A percentile compares a stretch with the other conserved stretches of the same genome.
Evolutionary conservation across 2,797 vertebrate species (phyloP).

Genomic region (Denticeps clupeoides): DNA sequence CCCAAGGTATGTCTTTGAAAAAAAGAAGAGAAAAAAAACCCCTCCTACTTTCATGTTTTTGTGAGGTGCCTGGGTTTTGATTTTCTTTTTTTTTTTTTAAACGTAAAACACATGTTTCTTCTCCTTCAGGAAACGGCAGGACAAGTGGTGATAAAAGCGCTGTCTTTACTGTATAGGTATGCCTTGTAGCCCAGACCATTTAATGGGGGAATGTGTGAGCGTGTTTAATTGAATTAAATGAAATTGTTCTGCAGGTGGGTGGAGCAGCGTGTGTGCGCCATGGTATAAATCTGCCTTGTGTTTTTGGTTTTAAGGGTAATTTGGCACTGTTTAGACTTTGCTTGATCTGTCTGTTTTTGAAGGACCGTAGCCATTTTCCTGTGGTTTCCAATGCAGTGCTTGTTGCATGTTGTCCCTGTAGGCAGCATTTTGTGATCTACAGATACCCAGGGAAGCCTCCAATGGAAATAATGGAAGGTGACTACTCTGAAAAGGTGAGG

Average conservation of each 20-base stretch:
- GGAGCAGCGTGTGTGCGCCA: too few species aligned
- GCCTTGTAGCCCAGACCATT: conserved; percentile 11
- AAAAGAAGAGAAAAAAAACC: too few species aligned
- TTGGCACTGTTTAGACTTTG: too few species aligned
- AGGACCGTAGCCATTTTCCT: neutral
- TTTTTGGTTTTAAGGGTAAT: too few species aligned
- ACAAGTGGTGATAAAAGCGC: conserved; percentile 83
- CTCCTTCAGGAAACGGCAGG: conserved; percentile 78
- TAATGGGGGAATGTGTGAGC: too few species aligned
- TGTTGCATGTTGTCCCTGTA: conserved; percentile 33
- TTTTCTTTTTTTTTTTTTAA: conserved; percentile 11
- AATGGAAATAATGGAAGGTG: conserved; percentile 66
- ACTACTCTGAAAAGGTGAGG: conserved; percentile 72
- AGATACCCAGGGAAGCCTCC: conserved; percentile 81
- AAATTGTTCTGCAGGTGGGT: neutral
- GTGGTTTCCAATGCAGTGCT: neutral
- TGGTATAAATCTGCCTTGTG: too few species aligned
- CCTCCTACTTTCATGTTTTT: too few species aligned
- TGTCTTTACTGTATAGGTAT: conserved; percentile 84
- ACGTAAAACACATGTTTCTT: conserved; percentile 15
- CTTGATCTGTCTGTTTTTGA: too few species aligned
- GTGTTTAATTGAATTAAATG: neutral
- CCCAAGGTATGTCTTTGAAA: conserved; percentile 66
- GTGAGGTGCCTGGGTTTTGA: too few species aligned
- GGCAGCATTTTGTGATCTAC: conserved; percentile 80